Percentiles rank a stretch among this genome's conserved stretches.
phyloP scores from a whole-genome alignment of 2,797 vertebrate species.

The Cygnus olor region DNA sequence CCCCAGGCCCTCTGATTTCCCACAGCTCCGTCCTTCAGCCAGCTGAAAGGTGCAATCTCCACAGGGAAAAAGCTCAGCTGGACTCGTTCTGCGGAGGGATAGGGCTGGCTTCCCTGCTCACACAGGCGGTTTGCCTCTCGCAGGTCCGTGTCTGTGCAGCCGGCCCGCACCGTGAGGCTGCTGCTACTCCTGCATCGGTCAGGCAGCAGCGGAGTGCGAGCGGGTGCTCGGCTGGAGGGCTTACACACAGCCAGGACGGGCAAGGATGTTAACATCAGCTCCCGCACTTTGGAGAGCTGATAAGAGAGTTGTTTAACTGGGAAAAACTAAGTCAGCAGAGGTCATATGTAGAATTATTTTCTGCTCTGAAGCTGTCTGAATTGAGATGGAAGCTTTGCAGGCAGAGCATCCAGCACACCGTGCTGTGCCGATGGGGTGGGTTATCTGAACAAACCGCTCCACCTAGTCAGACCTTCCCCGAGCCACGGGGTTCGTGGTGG shows the following conservation, averaged over 20 bases:
- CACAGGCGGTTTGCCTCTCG: not conserved
- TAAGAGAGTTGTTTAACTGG: fast-evolving
- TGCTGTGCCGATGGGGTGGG: fast-evolving
- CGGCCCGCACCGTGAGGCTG: fast-evolving
- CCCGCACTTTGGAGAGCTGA: not conserved
- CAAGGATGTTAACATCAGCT: fast-evolving
- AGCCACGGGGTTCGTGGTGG: fast-evolving
- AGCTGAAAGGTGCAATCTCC: not conserved
- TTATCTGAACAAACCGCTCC: fast-evolving
- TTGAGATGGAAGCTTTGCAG: fast-evolving
- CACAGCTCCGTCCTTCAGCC: not conserved
- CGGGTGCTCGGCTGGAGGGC: fast-evolving
- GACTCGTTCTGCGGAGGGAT: not conserved
- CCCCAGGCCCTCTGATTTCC: not conserved
- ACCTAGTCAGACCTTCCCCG: fast-evolving
- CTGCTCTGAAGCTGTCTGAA: fast-evolving
- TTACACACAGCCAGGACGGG: fast-evolving
- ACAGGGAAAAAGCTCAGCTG: not conserved
- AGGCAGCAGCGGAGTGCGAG: fast-evolving
- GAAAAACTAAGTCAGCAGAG: not conserved
- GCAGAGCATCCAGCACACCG: fast-evolving
- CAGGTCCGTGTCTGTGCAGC: not conserved
- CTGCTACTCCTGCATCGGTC: not conserved
- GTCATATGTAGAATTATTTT: not conserved
- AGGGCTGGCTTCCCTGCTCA: not conserved